Percentiles rank a stretch among this genome's conserved stretches.
Conservation (phyloP, 2,113 vertebrate species). For the Neoarius graeffei region DNA sequence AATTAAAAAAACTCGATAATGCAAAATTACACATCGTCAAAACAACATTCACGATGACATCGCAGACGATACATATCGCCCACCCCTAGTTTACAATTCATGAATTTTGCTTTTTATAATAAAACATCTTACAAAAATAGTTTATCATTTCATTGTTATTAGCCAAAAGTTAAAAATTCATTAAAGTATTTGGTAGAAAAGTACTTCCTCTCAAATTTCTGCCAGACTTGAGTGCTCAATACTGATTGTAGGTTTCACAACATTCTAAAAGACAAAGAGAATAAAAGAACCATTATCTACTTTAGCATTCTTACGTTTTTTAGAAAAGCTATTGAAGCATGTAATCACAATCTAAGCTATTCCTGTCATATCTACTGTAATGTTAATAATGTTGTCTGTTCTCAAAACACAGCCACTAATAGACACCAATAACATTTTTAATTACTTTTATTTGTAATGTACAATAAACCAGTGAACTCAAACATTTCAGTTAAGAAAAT, state of each 20-base stretch:
- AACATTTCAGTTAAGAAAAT: conserved; percentile 26
- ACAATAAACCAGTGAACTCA: conserved; percentile 48
- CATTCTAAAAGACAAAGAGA: background rate
- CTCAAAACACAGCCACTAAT: background rate
- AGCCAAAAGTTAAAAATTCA: background rate
- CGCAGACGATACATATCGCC: no score
- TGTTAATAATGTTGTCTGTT: background rate
- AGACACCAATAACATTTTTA: conserved; percentile 24
- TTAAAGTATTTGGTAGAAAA: background rate
- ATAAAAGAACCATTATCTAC: background rate
- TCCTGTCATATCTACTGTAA: background rate
- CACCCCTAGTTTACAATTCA: background rate
- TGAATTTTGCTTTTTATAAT: background rate
- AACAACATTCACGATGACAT: no score
- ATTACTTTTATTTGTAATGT: conserved; percentile 48
- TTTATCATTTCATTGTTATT: background rate
- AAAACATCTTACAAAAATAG: background rate
- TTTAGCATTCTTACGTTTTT: background rate
- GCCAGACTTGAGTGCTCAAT: background rate
- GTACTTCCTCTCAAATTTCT: background rate
- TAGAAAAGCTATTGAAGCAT: background rate
- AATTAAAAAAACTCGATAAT: no score
- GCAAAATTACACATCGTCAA: no score
- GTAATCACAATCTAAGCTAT: background rate
- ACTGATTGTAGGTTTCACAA: background rate